Percentiles rank a stretch among this genome's conserved stretches.
Conservation (phyloP, 37 sponge, comb jelly and placozoan species). For the Axinella damicornis region DNA sequence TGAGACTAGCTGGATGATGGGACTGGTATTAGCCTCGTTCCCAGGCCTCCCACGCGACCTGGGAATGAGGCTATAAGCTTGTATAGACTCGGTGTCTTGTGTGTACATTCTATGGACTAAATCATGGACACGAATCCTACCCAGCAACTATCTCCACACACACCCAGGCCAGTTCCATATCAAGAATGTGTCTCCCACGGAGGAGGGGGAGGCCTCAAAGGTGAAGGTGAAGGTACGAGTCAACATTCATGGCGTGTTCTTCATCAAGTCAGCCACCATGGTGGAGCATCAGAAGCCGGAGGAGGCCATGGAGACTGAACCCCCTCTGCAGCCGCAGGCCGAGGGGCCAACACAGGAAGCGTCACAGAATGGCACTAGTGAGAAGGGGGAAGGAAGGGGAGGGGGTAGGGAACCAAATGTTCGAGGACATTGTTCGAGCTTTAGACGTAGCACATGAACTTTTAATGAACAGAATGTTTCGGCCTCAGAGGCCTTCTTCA, state of each 20-base stretch:
- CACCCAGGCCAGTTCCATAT: slow-evolving; percentile 75
- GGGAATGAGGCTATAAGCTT: too few species aligned
- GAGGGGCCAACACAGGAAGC: slow-evolving; percentile 40
- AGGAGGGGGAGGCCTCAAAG: slow-evolving; percentile 83
- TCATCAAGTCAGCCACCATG: slow-evolving; percentile 73
- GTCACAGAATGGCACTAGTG: neutral
- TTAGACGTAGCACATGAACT: too few species aligned
- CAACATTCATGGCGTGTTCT: slow-evolving; percentile 91
- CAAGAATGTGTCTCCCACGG: slow-evolving; percentile 82
- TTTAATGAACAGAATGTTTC: too few species aligned
- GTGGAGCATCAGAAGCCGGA: slow-evolving; percentile 62
- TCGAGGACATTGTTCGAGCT: too few species aligned
- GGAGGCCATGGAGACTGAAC: slow-evolving; percentile 24
- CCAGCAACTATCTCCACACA: neutral
- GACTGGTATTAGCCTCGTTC: too few species aligned
- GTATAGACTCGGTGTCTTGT: too few species aligned
- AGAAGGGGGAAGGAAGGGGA: slow-evolving; percentile 33
- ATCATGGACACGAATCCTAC: too few species aligned
- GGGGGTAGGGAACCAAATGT: neutral
- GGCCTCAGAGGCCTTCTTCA: too few species aligned
- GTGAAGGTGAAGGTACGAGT: slow-evolving; percentile 94
- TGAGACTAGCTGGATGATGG: too few species aligned
- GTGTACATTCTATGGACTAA: too few species aligned
- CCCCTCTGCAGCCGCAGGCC: neutral
- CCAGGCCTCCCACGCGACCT: too few species aligned